Conservation (phyloP, 2,113 vertebrate species). For the Sapayoa aenigma region DNA sequence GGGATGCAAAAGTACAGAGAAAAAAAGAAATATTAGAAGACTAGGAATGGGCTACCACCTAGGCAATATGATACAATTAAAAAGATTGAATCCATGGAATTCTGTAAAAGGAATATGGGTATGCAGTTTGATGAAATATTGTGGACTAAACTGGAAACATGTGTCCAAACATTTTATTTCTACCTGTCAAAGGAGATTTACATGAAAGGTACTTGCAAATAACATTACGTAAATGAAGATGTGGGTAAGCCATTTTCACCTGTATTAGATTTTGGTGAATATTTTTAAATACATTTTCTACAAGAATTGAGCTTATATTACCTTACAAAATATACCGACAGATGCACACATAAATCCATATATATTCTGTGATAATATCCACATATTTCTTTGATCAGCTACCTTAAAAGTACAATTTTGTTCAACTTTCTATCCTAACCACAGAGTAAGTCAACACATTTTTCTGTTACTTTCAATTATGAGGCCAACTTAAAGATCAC, state of each 20-base stretch:
- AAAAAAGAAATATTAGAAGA: neutral
- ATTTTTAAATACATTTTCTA: neutral
- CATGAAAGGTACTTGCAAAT: neutral
- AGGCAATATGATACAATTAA: neutral
- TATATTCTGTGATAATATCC: neutral
- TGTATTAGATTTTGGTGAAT: neutral
- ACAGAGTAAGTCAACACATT: neutral
- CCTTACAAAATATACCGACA: neutral
- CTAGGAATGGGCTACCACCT: neutral
- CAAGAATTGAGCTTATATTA: neutral
- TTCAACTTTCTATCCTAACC: neutral
- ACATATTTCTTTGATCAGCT: neutral
- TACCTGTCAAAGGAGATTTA: neutral
- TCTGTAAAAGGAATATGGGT: neutral
- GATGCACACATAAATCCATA: neutral
- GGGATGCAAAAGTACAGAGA: neutral
- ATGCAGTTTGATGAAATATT: neutral
- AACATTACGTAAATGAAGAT: neutral
- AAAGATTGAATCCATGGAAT: neutral
- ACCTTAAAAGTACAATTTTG: neutral
- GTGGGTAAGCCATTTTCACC: neutral
- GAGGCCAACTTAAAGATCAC: neutral
- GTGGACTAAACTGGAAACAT: neutral
- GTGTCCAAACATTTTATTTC: neutral
- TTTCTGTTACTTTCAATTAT: neutral